A percentile compares a stretch with the other conserved stretches of the same genome.
Conservation (phyloP, 1,140 invertebrate species). For the Drosophila chauvacae region DNA sequence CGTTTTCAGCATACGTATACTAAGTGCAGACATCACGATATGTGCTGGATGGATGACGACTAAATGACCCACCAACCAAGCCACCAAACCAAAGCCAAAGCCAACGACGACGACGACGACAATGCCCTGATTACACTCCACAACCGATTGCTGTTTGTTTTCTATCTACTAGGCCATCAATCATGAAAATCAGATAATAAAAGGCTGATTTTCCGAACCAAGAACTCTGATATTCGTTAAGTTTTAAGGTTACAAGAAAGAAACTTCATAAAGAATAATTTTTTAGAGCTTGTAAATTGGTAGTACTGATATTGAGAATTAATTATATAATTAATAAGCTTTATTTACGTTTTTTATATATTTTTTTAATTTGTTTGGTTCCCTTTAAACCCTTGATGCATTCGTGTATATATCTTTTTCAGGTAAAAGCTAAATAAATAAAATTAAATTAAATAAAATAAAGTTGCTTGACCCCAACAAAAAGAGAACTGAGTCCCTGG, state of each 20-base stretch:
- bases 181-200: slow-evolving; percentile 12
- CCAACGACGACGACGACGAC: slow-evolving; percentile 10
- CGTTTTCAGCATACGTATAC: slow-evolving; percentile 43
- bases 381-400: not conserved
- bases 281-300: too few relatives aligned
- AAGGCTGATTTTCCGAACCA: not conserved
- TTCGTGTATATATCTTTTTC: not conserved
- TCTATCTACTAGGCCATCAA: slow-evolving; percentile 24
- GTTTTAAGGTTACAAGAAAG: not conserved
- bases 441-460: slow-evolving; percentile 12
- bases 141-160: slow-evolving; percentile 25
- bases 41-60: slow-evolving; percentile 36
- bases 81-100: slow-evolving; percentile 5
- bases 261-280: not conserved
- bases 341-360: not conserved
- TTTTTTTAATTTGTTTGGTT: not conserved
- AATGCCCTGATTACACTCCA: slow-evolving; percentile 38
- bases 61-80: slow-evolving; percentile 28
- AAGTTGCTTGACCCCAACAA: slow-evolving; percentile 1
- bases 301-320: too few relatives aligned
- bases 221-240: not conserved
- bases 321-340: too few relatives aligned
- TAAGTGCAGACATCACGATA: slow-evolving; percentile 47
- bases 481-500: slow-evolving; percentile 7
- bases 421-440: slow-evolving; percentile 5